phyloP scores from a whole-genome alignment of 2,888 invertebrate species.

The Pelosia muscerda region DNA sequence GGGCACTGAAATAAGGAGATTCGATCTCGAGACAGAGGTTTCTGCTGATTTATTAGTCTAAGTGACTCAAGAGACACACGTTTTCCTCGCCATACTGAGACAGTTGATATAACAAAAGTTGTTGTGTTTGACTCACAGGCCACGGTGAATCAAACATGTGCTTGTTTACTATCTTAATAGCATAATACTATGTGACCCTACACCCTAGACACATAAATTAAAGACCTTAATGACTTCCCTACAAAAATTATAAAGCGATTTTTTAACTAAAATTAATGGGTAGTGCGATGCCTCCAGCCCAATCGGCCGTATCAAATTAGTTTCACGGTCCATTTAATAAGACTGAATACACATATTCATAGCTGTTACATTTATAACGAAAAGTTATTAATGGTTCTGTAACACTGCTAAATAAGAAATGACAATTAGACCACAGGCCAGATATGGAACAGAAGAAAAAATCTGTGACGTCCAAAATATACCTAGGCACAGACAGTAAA shows the following conservation, averaged over 20 bases:
- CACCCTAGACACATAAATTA: not conserved
- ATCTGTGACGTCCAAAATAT: not conserved
- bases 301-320: constrained; percentile 39
- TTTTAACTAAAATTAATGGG: constrained; percentile 33
- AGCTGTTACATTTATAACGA: constrained; percentile 37
- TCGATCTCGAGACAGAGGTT: not conserved
- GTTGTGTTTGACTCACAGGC: not conserved
- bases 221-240: constrained; percentile 8
- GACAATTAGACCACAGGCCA: not conserved
- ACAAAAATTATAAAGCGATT: constrained; percentile 20
- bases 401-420: not conserved
- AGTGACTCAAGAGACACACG: not conserved
- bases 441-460: not conserved
- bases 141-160: not conserved
- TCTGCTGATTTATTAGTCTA: not conserved
- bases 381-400: not conserved
- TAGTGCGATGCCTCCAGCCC: constrained; percentile 19
- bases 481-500: not conserved
- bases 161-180: not conserved
- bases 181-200: not conserved
- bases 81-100: not conserved
- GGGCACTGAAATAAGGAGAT: not conserved
- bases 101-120: not conserved
- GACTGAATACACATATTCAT: constrained; percentile 36
- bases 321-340: constrained; percentile 49